Conservation (phyloP, 2,113 vertebrate genomes). For the Sula dactylatra region DNA sequence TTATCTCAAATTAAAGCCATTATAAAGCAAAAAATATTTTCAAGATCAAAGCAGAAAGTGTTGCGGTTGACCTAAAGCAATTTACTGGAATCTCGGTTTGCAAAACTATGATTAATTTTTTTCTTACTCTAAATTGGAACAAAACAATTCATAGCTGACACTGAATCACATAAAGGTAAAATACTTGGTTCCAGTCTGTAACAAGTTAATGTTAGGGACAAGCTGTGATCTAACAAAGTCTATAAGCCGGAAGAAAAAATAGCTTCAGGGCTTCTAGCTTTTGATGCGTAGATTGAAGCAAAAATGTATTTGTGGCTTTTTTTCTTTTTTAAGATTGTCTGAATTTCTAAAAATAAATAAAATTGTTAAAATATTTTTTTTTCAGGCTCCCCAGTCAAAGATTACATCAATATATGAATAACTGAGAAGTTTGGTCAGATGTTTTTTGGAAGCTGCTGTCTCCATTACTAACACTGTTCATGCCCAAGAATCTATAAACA, state of each 20-base stretch:
- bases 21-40: neutral
- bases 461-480: neutral
- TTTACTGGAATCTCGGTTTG: neutral
- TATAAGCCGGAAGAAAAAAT: rapidly evolving
- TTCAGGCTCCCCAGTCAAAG: neutral
- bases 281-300: neutral
- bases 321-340: no score
- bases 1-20: neutral
- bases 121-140: neutral
- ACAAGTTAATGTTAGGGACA: neutral
- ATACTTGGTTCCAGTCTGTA: neutral
- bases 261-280: neutral
- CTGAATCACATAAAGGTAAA: neutral
- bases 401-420: neutral
- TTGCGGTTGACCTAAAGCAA: neutral
- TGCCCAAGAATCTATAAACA: neutral
- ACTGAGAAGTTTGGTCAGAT: neutral
- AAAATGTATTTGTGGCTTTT: neutral
- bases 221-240: neutral
- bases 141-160: neutral
- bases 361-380: neutral
- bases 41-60: neutral
- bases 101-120: neutral
- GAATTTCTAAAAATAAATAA: neutral
- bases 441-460: neutral